Base-by-base conservation (phyloP, 2,797 vertebrate genomes). In the Rhinella marina region DNA sequence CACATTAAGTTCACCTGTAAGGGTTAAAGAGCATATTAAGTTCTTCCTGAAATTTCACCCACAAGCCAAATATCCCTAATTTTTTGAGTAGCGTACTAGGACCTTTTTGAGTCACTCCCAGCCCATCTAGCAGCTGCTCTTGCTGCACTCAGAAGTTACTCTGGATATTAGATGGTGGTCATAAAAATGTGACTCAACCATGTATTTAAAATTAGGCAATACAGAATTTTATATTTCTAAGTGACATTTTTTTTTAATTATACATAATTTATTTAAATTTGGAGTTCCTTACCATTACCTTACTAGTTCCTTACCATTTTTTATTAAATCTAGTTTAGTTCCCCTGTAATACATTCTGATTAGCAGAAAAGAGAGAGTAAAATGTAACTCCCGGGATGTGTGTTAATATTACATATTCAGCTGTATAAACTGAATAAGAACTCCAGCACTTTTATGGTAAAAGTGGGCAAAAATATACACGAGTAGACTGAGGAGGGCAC, bases 371-470 rank as follows among this genome's bases (percentile, higher is more conserved):
- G 23, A 72, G 3, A 70, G 66, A 68, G 23, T 29, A 81, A 81
- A 48, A 29, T 64, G 54, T n/a, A 62, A 76, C 56, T 81, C 52
- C 77, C 52, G 17, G 21, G 16, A 25, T 59, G 66, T 75, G 68
- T 52, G 32, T 75, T 87, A 64, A 64, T 81, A 82, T 82, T 50
- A 48, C 50, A 87, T 87, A 59, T 82, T 62, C 64, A 52, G 48
- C 17, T 52, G 27, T 61, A 76, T 76, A 25, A 62, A 82, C 17
- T 61, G 57, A 82, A 86, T 52, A 50, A 80, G 21, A 79, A 73
- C 52, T 81, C 27, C 50, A 41, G 59, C 11, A 52, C 59, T 86
- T 29, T 77, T 32, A 79, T 7, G 17, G 25, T 27, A 41, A 86
- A 78, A 86, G 57, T 61, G 1, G 11, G 9, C 14, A 62, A 81